phyloP scores from a whole-genome alignment of 2,888 invertebrate genomes.

The Philopedon plagiatum region DNA sequence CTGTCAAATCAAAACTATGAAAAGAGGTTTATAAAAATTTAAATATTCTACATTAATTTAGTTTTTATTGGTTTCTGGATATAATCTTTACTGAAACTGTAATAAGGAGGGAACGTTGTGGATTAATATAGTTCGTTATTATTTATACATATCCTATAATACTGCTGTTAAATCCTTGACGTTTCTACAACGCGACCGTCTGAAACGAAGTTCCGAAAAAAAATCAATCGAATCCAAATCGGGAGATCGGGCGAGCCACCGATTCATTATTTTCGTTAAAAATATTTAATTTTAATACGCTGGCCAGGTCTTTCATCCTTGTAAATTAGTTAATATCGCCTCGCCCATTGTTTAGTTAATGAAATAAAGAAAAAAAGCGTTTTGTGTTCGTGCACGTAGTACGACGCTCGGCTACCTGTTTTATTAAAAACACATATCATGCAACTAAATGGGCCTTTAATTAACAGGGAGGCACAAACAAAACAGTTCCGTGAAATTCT shows the following conservation, averaged over 20 bases:
- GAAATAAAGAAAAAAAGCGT: slow-evolving; percentile 43
- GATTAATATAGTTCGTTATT: too few relatives aligned
- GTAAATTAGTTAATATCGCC: slow-evolving; percentile 35
- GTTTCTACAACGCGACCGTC: too few relatives aligned
- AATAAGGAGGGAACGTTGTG: too few relatives aligned
- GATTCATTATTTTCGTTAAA: not conserved
- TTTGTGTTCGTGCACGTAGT: slow-evolving; percentile 19
- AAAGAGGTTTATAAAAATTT: too few relatives aligned
- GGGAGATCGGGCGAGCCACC: not conserved
- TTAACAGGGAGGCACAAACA: slow-evolving; percentile 48
- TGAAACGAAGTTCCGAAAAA: not conserved
- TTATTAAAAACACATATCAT: slow-evolving; percentile 51
- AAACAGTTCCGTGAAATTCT: slow-evolving; percentile 47
- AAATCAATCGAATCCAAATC: not conserved
- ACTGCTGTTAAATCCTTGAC: too few relatives aligned
- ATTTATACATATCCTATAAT: too few relatives aligned
- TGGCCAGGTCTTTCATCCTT: slow-evolving; percentile 23
- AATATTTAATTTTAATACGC: slow-evolving; percentile 14
- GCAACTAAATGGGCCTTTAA: slow-evolving; percentile 50
- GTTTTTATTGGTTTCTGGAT: too few relatives aligned
- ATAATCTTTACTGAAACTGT: too few relatives aligned
- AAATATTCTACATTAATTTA: too few relatives aligned
- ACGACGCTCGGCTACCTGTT: slow-evolving; percentile 45
- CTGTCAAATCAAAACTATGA: too few relatives aligned
- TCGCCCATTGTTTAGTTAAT: slow-evolving; percentile 47